Percentiles rank a stretch among this genome's conserved stretches.
These are phyloP conservation scores for Pandion haliaetus DNA, from an alignment of 2,113 vertebrate genomes.

Conservation along the genomic window DNA sequence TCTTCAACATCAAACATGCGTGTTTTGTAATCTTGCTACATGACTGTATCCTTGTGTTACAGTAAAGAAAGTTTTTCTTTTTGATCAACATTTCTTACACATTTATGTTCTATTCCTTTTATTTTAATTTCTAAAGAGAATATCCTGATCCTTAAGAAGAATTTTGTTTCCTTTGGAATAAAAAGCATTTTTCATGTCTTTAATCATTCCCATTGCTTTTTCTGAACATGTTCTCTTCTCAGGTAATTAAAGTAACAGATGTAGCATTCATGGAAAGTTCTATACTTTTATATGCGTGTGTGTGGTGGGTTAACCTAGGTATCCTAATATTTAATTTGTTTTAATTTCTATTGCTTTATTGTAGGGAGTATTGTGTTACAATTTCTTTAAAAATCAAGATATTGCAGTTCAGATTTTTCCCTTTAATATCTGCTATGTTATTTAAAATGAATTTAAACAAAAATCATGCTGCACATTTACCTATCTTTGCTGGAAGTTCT, in stretches of 20 bases:
- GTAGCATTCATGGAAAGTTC: neutral
- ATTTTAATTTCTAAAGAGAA: neutral
- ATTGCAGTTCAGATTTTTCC: neutral
- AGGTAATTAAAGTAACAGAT: neutral
- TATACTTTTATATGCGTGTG: fast-evolving
- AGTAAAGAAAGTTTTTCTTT: neutral
- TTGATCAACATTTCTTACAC: neutral
- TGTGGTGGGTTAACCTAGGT: neutral
- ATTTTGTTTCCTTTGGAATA: neutral
- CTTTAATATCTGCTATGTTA: neutral
- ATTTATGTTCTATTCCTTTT: neutral
- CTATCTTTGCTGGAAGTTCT: neutral
- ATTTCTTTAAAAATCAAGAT: neutral
- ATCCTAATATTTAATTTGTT: neutral
- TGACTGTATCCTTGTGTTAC: neutral
- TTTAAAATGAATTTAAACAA: neutral
- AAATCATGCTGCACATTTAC: neutral
- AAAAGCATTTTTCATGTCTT: neutral
- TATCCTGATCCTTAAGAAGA: neutral
- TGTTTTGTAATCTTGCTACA: neutral
- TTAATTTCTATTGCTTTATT: neutral
- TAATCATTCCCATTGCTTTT: neutral
- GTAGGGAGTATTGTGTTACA: neutral
- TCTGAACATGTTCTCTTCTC: neutral
- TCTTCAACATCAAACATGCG: neutral